These are phyloP conservation scores for Brachionus sp. DNA, from an alignment of 1,140 invertebrate species.

Conservation along the genomic window DNA sequence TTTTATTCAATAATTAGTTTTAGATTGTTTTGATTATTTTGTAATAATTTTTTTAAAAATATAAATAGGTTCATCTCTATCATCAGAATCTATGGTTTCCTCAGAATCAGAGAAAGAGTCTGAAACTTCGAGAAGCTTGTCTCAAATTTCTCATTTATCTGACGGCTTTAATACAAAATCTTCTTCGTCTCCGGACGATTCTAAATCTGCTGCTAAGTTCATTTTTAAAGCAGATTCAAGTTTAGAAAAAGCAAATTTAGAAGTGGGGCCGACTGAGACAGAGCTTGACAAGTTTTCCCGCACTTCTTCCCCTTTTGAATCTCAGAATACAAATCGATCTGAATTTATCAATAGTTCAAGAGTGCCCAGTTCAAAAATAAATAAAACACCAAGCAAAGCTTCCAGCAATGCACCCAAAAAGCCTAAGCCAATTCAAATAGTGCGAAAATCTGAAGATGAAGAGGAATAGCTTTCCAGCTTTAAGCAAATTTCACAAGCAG, in stretches of 20 bases:
- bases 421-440: slow-evolving; percentile 19
- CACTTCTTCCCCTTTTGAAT: not conserved
- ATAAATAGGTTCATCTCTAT: not conserved
- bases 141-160: not conserved
- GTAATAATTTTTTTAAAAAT: not conserved
- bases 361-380: not conserved
- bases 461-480: not conserved
- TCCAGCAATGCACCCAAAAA: not conserved
- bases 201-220: not conserved
- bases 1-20: not conserved
- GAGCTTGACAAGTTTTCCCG: not conserved
- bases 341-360: slow-evolving; percentile 17
- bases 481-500: not conserved
- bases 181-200: not conserved
- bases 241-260: not conserved
- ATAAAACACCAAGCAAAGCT: not conserved
- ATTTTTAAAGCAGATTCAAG: not conserved
- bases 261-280: not conserved
- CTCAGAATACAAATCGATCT: not conserved
- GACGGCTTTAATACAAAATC: not conserved
- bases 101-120: not conserved
- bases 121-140: not conserved
- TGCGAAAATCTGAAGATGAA: slow-evolving; percentile 12
- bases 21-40: not conserved
- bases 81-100: not conserved